phyloP scores from a whole-genome alignment of 2,888 invertebrate species.

The Tetragonula carbonaria region DNA sequence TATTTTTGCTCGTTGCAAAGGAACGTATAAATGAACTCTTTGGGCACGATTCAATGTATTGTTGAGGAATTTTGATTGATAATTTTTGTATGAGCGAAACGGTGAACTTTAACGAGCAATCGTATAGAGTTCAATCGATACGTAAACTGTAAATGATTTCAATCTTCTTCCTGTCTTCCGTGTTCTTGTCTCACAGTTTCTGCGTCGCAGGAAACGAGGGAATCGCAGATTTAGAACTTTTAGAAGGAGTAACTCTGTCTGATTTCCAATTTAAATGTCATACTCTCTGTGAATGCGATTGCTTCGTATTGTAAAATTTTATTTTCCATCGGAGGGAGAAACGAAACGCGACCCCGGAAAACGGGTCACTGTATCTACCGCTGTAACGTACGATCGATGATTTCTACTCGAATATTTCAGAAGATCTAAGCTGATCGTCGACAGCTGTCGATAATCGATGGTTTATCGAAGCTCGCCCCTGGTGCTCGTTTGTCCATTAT shows the following conservation, averaged over 20 bases:
- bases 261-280: not conserved
- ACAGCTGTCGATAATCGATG: constrained; percentile 68
- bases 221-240: not conserved
- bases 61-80: not conserved
- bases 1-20: not conserved
- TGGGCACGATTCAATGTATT: not conserved
- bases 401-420: constrained; percentile 13
- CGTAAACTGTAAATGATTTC: not conserved
- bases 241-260: too few species aligned
- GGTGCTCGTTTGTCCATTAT: constrained; percentile 21
- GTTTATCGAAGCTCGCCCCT: constrained; percentile 33
- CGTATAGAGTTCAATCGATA: not conserved
- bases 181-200: too few species aligned
- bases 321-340: fast-evolving
- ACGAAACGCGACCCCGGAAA: constrained; percentile 17
- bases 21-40: not conserved
- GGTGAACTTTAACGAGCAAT: too few species aligned
- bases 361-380: constrained; percentile 21
- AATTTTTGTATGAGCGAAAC: not conserved
- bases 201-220: not conserved
- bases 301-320: not conserved
- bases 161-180: not conserved
- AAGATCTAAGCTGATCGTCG: constrained; percentile 44
- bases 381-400: constrained; percentile 43
- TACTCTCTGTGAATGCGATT: not conserved